Evolutionary conservation across 2,888 invertebrate genomes (phyloP), one percentile per base, ranked within the genome.

Genomic region (Thymelicus lineola): DNA sequence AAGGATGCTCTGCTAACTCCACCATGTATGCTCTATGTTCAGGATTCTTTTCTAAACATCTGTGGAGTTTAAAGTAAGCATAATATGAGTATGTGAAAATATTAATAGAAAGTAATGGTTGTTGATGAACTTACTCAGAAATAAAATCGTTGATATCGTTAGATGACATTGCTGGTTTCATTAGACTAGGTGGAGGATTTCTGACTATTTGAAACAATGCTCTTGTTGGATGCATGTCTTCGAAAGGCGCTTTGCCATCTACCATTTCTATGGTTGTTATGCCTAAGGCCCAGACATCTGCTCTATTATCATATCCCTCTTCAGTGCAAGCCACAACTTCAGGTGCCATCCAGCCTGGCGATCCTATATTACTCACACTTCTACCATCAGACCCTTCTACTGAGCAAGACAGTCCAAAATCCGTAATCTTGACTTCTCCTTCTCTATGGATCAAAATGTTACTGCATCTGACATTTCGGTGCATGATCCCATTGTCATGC

Each of bases 301-400:
- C 96, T 63, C 97, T 95, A 73, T 96, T 96, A 12, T 97, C 97
- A 83, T 98, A 98, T 5, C 96, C 96, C 36, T 93, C 93, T 1
- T 94, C 94, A 14, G 94, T 94, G 68, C 84, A 89, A 5, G 94
- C 91, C 0, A 97, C 96, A 10, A 97, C 95, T 94, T 98, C 98
- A 2, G 98, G 98, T 5, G 98, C 98, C 98, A 98, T 98, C 98
- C 98, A 98, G 80, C 96, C 97, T 0, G 98, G 98, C 0, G 98
- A 98, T 0, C 98, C 98, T 69, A 98, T 95, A 77, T 96, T 95
- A 0, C 96, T 95, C 72, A 93, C 93, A 7, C 95, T 91, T 80
- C 94, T 96, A 10, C 96, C 97, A 76, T 96, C 81, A 0, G 96
- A 95, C 28, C 95, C 95, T 75, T 95, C 95, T 71, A 97, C 88